These are phyloP conservation scores for Enteromius paludinosus DNA, from an alignment of 2,797 vertebrate species.

Conservation along the genomic window DNA sequence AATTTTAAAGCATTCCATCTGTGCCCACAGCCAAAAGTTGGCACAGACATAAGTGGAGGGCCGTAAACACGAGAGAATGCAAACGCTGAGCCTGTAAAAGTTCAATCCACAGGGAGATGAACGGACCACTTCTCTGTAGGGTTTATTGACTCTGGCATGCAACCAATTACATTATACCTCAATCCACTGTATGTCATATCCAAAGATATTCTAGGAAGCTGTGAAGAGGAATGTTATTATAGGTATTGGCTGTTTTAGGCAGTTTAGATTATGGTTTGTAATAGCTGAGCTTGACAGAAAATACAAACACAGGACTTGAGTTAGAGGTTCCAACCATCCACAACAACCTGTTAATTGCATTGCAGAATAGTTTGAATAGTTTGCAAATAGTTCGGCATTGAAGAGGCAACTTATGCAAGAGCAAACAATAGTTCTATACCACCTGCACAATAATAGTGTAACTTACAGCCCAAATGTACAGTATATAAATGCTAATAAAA, in stretches of 20 bases:
- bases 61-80: neutral
- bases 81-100: constrained; percentile 24
- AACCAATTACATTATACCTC: constrained; percentile 16
- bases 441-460: no score
- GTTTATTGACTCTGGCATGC: constrained; percentile 16
- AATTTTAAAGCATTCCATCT: neutral
- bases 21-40: neutral
- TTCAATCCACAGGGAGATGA: neutral
- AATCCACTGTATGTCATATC: neutral
- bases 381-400: neutral
- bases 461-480: no score
- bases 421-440: neutral
- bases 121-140: constrained; percentile 25
- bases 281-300: neutral
- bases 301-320: neutral
- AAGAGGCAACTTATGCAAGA: neutral
- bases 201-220: constrained; percentile 3
- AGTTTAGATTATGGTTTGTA: constrained; percentile 14
- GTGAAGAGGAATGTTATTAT: neutral
- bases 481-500: no score
- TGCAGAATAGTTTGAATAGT: neutral
- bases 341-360: neutral
- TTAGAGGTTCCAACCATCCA: neutral
- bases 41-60: neutral
- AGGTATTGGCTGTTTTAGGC: constrained; percentile 6